A percentile compares a stretch with the other conserved stretches of the same genome.
Evolutionary conservation across 2,797 vertebrate species (phyloP).

Genomic region (Danio tinwini): DNA sequence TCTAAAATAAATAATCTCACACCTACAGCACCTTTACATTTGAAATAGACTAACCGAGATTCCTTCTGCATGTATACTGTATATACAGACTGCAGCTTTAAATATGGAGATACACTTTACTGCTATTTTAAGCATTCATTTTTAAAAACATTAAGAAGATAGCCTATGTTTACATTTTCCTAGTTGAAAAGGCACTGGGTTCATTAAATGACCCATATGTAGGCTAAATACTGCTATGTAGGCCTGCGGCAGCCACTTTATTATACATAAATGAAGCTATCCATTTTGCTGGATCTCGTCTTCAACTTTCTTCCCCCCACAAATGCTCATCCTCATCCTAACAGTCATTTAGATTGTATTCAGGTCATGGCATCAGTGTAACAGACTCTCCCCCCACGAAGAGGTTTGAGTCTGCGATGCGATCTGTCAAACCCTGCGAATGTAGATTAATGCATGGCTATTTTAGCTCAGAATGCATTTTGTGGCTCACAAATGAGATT

Average conservation of each 20-base stretch:
- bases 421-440: slow-evolving; percentile 14
- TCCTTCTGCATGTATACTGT: too few species aligned
- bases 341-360: slow-evolving; percentile 26
- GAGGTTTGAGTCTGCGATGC: neutral
- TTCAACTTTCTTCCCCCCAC: neutral
- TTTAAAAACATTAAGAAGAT: too few species aligned
- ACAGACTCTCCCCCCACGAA: slow-evolving; percentile 5
- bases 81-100: too few species aligned
- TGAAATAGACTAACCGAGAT: too few species aligned
- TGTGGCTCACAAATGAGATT: neutral
- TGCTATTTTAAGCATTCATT: too few species aligned
- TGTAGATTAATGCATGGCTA: neutral
- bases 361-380: slow-evolving; percentile 15
- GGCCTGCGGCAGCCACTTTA: neutral
- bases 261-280: neutral
- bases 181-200: too few species aligned
- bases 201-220: too few species aligned
- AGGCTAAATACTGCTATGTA: too few species aligned
- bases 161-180: too few species aligned
- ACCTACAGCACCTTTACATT: too few species aligned
- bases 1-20: too few species aligned
- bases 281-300: neutral
- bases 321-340: neutral
- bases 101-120: too few species aligned
- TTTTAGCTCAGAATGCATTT: neutral